Percentiles rank a stretch among this genome's conserved stretches.
phyloP scores from a whole-genome alignment of 2,113 vertebrate genomes.

The Eretmochelys imbricata region DNA sequence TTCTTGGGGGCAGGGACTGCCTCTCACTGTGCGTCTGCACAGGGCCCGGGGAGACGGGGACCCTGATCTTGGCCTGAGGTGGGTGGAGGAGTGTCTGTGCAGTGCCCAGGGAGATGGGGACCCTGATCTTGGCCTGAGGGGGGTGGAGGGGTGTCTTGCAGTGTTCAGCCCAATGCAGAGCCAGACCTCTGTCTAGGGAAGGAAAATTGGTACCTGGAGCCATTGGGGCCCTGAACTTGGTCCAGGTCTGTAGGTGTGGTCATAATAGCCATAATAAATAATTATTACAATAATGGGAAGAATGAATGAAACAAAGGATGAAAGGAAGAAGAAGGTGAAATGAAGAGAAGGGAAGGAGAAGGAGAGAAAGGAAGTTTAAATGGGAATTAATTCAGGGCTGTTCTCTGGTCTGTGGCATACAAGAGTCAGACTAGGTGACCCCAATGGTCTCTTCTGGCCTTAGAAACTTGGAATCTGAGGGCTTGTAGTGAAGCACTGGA shows the following conservation, averaged over 20 bases:
- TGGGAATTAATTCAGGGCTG: neutral
- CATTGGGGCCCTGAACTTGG: accelerated
- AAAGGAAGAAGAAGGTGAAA: neutral
- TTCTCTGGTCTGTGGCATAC: neutral
- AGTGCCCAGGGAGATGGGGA: too few relatives aligned
- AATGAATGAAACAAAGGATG: neutral
- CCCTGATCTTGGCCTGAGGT: neutral
- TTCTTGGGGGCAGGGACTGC: neutral
- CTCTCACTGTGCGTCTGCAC: neutral
- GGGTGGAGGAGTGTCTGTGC: neutral
- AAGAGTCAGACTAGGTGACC: neutral
- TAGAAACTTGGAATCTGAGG: neutral
- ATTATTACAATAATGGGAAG: too few relatives aligned
- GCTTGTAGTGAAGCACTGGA: accelerated
- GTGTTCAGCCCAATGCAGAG: neutral
- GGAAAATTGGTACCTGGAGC: neutral
- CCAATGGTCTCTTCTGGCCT: neutral
- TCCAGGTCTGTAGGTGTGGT: neutral
- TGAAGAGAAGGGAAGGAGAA: neutral
- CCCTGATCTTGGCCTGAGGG: too few relatives aligned
- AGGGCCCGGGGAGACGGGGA: neutral
- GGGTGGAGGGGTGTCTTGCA: neutral
- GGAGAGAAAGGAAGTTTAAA: neutral
- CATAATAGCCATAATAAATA: too few relatives aligned
- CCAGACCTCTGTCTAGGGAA: neutral